Evolutionary conservation across 2,888 invertebrate species (phyloP), one percentile per base, ranked within the genome.

Genomic region (Acrobasis repandana): DNA sequence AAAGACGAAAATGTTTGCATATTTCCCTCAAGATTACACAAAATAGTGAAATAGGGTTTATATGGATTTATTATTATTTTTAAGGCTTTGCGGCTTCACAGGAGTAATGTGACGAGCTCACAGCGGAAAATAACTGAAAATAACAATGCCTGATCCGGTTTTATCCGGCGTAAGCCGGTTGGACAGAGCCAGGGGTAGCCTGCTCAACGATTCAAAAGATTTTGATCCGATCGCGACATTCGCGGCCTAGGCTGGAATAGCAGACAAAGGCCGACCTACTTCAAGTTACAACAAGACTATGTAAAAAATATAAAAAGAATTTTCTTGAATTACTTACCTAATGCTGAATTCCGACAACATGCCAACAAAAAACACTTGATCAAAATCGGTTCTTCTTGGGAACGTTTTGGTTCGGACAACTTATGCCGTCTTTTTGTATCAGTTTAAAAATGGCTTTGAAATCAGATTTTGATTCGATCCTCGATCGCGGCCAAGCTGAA

Each of bases 51-150:
- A 28, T 28, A 28, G 28, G 28, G 2, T 14, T 43, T 14, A 14
- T 43, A 43, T 14, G 14, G 14, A 14, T 43, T n/a, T 28, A 9
- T 20, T 1, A 4, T 6, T 50, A 28, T 50, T 28, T 50, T 14
- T 11, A 4, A 50, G 9, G 50, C 50, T 33, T 50, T 28, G 6
- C 49, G 20, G 49, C 11, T 49, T 49, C 8, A 50, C 50, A 6
- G 28, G 11, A 28, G 14, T 50, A 50, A 8, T 8, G 14, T 28
- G 20, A 20, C 5, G 28, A 28, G n/a, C 43, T 38, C 11, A 6
- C 38, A 14, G 38, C 38, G 38, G 38, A 38, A 50, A 52, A 52
- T 52, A 52, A 28, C 52, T 10, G 52, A 52, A 52, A 52, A 52
- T 52, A 52, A 36, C 36, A 36, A 51, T 9, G 36, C 9, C 11